Evolutionary conservation across 2,888 invertebrate species (phyloP).

Genomic region (Silvanus unidentatus): DNA sequence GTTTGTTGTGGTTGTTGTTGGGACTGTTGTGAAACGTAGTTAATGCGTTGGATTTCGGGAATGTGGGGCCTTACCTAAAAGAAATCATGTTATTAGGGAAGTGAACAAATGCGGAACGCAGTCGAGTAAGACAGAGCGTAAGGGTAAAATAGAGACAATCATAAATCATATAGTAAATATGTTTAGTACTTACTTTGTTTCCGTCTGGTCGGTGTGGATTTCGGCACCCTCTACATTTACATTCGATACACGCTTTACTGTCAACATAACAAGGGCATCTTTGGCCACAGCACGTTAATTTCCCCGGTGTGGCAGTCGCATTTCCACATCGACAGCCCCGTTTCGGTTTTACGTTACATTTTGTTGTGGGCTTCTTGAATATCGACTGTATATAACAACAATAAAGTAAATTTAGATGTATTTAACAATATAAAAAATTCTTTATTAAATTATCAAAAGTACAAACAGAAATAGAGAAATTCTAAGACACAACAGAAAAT

Average conservation of each 20-base stretch:
- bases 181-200: constrained; percentile 64
- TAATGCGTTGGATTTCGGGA: constrained; percentile 34
- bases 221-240: constrained; percentile 87
- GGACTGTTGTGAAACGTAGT: constrained; percentile 20
- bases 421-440: background rate
- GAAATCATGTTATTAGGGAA: constrained; percentile 22
- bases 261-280: constrained; percentile 92
- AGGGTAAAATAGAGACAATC: constrained; percentile 15
- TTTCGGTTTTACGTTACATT: constrained; percentile 49
- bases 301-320: constrained; percentile 82
- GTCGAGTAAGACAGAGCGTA: constrained; percentile 17
- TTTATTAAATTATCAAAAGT: too few relatives aligned
- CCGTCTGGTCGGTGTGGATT: constrained; percentile 84
- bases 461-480: too few relatives aligned
- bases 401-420: background rate
- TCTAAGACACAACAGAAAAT: constrained; percentile 5
- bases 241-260: constrained; percentile 81
- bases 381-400: constrained; percentile 38
- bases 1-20: constrained; percentile 6
- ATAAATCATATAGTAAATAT: too few relatives aligned
- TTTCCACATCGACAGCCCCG: constrained; percentile 88
- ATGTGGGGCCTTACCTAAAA: constrained; percentile 36
- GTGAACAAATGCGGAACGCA: too few relatives aligned
- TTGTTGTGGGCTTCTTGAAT: constrained; percentile 49
- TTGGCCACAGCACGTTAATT: constrained; percentile 88